These are phyloP conservation scores for Stegana nigrithorax DNA, from an alignment of 2,888 invertebrate species.

Conservation along the genomic window DNA sequence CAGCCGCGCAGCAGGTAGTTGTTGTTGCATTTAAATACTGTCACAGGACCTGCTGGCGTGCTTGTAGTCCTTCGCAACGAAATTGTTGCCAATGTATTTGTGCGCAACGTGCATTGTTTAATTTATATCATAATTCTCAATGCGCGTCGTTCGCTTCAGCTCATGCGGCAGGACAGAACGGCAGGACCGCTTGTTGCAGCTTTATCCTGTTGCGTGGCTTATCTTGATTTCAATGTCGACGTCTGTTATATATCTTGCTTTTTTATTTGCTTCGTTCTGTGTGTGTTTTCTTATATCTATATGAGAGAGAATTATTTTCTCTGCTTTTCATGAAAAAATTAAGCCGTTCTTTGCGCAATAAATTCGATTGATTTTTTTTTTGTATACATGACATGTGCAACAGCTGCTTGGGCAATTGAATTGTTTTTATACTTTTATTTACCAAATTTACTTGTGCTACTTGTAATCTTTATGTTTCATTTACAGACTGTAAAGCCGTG, in stretches of 20 bases:
- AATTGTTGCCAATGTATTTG: no score
- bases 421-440: no score
- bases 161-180: no score
- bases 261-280: not conserved
- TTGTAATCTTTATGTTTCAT: no score
- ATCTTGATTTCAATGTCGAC: conserved; percentile 47
- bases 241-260: not conserved
- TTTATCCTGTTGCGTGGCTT: conserved; percentile 42
- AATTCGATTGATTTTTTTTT: conserved; percentile 6
- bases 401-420: not conserved
- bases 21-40: no score
- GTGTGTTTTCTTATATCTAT: not conserved
- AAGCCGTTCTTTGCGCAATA: conserved; percentile 1
- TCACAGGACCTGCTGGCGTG: conserved; percentile 9
- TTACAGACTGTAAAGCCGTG: no score
- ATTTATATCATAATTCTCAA: conserved; percentile 56
- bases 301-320: no score
- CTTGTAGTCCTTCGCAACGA: not conserved
- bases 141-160: conserved; percentile 24
- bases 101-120: conserved; percentile 56
- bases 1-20: conserved; percentile 11
- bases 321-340: not conserved
- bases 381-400: not conserved
- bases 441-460: no score
- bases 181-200: conserved; percentile 35